phyloP scores from a whole-genome alignment of 2,888 invertebrate genomes.

The Parnassius mnemosyne region DNA sequence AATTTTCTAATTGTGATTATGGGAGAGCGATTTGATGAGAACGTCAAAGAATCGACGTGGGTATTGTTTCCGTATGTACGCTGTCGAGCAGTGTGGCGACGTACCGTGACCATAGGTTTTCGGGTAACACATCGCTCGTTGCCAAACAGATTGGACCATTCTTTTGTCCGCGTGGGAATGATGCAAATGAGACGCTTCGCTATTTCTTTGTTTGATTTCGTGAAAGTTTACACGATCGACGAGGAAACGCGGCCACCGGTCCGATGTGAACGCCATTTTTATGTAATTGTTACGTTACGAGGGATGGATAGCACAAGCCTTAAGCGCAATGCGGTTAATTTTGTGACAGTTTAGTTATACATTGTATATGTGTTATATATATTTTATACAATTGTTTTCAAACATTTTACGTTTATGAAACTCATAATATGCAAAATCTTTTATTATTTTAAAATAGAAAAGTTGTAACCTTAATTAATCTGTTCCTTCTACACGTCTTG shows the following conservation, averaged over 20 bases:
- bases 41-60: slow-evolving; percentile 17
- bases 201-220: slow-evolving; percentile 81
- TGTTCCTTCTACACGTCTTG: too few species aligned
- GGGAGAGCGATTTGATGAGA: slow-evolving; percentile 12
- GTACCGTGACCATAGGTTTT: slow-evolving; percentile 71
- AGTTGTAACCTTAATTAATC: too few species aligned
- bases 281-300: slow-evolving; percentile 78
- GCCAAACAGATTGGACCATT: slow-evolving; percentile 78
- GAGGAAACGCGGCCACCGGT: slow-evolving; percentile 73
- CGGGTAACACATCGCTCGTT: slow-evolving; percentile 73
- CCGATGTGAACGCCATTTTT: slow-evolving; percentile 78
- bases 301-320: slow-evolving; percentile 45
- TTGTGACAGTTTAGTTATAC: slow-evolving; percentile 8
- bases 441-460: too few species aligned
- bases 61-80: slow-evolving; percentile 21
- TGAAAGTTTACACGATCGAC: slow-evolving; percentile 80
- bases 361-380: not conserved
- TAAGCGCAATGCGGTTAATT: slow-evolving; percentile 37
- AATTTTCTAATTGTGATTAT: slow-evolving; percentile 7
- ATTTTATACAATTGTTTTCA: too few species aligned
- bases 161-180: slow-evolving; percentile 79
- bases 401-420: too few species aligned
- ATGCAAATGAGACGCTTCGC: slow-evolving; percentile 78
- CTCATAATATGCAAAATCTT: too few species aligned
- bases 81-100: slow-evolving; percentile 28